Conservation (phyloP, 2,888 invertebrate genomes). For the Cactoblastis cactorum region DNA sequence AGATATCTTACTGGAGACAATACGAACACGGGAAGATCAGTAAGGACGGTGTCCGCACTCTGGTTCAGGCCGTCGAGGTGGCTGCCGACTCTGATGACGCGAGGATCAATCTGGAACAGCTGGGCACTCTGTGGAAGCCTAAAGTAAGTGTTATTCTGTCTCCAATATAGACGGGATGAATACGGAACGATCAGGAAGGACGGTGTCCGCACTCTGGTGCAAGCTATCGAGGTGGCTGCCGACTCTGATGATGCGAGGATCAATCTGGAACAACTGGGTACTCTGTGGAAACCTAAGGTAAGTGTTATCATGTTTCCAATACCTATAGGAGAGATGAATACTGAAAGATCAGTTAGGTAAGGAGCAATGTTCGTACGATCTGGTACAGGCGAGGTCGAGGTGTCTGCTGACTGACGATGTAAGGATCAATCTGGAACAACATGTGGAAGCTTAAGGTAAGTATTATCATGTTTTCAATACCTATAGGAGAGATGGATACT, state of each 20-base stretch:
- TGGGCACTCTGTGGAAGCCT: slow-evolving; percentile 66
- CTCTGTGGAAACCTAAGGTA: slow-evolving; percentile 71
- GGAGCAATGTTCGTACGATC: slow-evolving; percentile 73
- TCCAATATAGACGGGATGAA: slow-evolving; percentile 78
- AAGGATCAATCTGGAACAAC: slow-evolving; percentile 57
- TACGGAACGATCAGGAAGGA: slow-evolving; percentile 81
- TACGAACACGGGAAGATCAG: slow-evolving; percentile 82
- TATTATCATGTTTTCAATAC: no score
- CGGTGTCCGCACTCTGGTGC: slow-evolving; percentile 75
- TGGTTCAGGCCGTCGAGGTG: slow-evolving; percentile 76
- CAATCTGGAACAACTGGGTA: slow-evolving; percentile 64
- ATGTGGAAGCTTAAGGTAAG: slow-evolving; percentile 73
- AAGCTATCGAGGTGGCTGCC: slow-evolving; percentile 72
- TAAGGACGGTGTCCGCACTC: slow-evolving; percentile 74
- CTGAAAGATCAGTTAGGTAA: slow-evolving; percentile 80
- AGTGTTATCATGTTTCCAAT: no score
- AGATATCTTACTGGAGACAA: slow-evolving; percentile 82
- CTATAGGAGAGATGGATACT: slow-evolving; percentile 82
- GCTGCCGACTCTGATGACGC: slow-evolving; percentile 70
- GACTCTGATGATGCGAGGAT: slow-evolving; percentile 63
- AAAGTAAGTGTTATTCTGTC: slow-evolving; percentile 40
- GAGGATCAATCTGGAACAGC: slow-evolving; percentile 59
- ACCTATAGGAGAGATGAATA: slow-evolving; percentile 82
- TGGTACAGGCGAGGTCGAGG: slow-evolving; percentile 77
- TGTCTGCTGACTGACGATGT: slow-evolving; percentile 70